A percentile compares a stretch with the other conserved stretches of the same genome.
Evolutionary conservation across 1,140 invertebrate genomes (phyloP).

Genomic region (Zaprionus taronus): DNA sequence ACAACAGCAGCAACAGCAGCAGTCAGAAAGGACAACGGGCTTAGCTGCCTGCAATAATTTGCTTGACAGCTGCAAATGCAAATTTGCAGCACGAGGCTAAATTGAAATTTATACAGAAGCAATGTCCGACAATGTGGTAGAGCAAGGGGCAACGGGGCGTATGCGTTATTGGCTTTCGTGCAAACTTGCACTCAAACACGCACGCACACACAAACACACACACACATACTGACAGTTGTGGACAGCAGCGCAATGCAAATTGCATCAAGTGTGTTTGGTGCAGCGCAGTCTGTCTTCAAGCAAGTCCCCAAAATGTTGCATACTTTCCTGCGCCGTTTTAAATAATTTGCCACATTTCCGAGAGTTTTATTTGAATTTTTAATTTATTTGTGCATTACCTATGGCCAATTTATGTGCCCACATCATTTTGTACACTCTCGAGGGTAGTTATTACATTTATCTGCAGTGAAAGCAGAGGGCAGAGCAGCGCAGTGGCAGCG

Average conservation of each 20-base stretch:
- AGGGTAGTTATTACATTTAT: constrained; percentile 44
- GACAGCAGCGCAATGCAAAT: constrained; percentile 67
- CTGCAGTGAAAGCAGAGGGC: neutral
- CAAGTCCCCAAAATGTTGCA: too few species aligned
- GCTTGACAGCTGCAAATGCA: constrained; percentile 77
- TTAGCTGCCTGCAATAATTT: constrained; percentile 69
- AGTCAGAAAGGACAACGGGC: constrained; percentile 21
- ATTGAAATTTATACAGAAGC: constrained; percentile 73
- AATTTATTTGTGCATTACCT: neutral
- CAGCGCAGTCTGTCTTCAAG: neutral
- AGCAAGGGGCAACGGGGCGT: constrained; percentile 20
- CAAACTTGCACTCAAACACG: constrained; percentile 33
- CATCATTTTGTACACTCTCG: neutral
- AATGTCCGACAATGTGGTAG: constrained; percentile 4
- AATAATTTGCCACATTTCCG: neutral
- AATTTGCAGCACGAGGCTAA: constrained; percentile 62
- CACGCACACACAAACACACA: neutral
- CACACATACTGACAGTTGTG: constrained; percentile 5
- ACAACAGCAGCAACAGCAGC: neutral
- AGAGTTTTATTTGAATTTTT: constrained; percentile 1
- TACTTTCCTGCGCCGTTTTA: neutral
- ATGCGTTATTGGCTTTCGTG: constrained; percentile 48
- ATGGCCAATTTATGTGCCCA: neutral
- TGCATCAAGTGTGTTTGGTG: constrained; percentile 65
- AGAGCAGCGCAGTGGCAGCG: too few species aligned